Percentiles rank a stretch among this genome's conserved stretches.
Conservation (phyloP, 2,888 invertebrate species). For the Mactromeris polynyma region DNA sequence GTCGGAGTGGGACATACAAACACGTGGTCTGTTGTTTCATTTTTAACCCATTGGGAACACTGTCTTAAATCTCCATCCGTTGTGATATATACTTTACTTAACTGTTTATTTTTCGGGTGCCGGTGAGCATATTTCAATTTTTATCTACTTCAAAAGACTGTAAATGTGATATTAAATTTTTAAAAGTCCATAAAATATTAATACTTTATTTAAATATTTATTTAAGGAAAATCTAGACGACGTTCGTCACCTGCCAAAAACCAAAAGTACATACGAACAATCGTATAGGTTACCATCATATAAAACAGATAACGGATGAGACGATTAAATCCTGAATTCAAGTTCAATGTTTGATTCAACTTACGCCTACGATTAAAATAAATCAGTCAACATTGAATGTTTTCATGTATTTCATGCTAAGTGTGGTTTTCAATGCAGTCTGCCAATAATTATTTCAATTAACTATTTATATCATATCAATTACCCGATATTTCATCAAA, state of each 20-base stretch:
- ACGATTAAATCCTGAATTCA: neutral
- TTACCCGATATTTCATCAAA: no score
- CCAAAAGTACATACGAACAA: neutral
- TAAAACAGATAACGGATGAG: neutral
- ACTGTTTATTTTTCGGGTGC: neutral
- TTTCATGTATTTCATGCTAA: no score
- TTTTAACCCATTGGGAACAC: neutral
- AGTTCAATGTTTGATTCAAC: neutral
- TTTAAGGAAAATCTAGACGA: neutral
- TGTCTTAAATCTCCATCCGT: neutral
- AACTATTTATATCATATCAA: no score
- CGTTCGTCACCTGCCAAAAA: neutral
- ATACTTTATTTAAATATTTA: slow-evolving; percentile 19
- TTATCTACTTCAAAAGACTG: neutral
- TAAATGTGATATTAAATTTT: neutral
- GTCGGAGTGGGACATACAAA: no score
- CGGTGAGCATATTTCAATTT: neutral
- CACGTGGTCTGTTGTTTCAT: no score
- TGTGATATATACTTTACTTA: neutral
- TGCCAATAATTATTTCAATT: no score
- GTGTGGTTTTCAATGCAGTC: no score
- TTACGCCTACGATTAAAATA: neutral
- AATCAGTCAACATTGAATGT: no score
- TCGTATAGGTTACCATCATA: neutral
- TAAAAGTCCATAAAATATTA: neutral